Base-by-base conservation (phyloP, 1,140 invertebrate genomes). In the Mesaphorura yosii region DNA sequence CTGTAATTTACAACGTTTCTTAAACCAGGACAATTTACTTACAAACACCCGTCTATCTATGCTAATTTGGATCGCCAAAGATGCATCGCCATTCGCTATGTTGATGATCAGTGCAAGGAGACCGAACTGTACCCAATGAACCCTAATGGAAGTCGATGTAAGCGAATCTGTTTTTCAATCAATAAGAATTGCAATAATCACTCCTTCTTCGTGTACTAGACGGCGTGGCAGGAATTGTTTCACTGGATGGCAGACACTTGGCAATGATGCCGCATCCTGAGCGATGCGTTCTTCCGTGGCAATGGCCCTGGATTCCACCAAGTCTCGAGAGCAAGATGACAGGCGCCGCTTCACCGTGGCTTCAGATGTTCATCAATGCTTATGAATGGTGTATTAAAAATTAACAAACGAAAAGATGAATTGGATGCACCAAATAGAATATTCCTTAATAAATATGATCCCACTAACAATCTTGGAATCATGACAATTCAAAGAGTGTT, bases 201-300 rank as follows among this genome's bases (percentile, higher is more conserved):
- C 31, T 17, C 19, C 29, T 54, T 22, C 44, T 55, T 57, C 55
- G 56, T 65, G 65, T 66, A 67, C 50, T 72, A 75, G 80, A 75
- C 48, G 87, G 87, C 20, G 77, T 95, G 48, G 92, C 92, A 39
- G 91, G 83, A 17, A 69, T 98, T 42, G 89, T 86, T 64, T 96
- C 91, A 0, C 52, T 64, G 4, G 81, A 96, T 73, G 94, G 93
- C 1, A 78, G 92, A 23, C 92, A 97, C 72, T 73, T 97, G 53
- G 93, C 91, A 0, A 81, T 98, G 75, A 98, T 98, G 94, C 94
- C 94, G 14, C 94, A 98, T 75, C 93, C 94, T 0, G 94, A 98
- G 72, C 76, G 94, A 40, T 88, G 85, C 57, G 79, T 82, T 22
- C 70, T 83, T 58, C 77, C 78, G 55, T 92, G 86, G 83, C 88